Percentiles rank a stretch among this genome's conserved stretches.
Evolutionary conservation across 1,140 invertebrate species (phyloP).

Genomic region (Steinernema feltiae): DNA sequence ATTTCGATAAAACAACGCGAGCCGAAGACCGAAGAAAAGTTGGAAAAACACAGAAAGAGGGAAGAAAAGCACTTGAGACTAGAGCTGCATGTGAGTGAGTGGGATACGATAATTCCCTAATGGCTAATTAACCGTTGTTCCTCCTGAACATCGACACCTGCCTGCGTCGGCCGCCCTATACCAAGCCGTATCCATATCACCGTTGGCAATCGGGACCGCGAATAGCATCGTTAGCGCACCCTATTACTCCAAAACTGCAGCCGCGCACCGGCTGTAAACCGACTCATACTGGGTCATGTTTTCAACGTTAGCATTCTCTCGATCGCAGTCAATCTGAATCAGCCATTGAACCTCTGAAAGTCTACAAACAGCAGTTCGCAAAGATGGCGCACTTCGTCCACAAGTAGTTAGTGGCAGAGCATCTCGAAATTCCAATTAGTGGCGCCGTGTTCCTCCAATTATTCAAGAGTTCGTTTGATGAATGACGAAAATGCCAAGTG

Average conservation of each 20-base stretch:
- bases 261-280: neutral
- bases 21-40: neutral
- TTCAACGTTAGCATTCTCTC: too few species aligned
- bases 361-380: neutral
- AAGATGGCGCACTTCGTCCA: neutral
- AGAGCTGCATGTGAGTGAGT: neutral
- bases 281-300: neutral
- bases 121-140: neutral
- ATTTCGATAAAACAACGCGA: neutral
- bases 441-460: slow-evolving; percentile 13
- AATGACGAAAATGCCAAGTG: slow-evolving; percentile 14
- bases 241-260: neutral
- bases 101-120: neutral
- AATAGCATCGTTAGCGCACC: neutral
- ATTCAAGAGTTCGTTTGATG: slow-evolving; percentile 14
- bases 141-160: neutral
- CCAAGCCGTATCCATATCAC: neutral
- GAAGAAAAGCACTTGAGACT: neutral
- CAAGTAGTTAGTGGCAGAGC: neutral
- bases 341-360: too few species aligned
- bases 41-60: neutral
- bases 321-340: too few species aligned
- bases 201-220: neutral
- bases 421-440: slow-evolving; percentile 13
- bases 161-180: neutral